Evolutionary conservation across 92 coral and sea anemone genomes (phyloP), one percentile per base, ranked within the genome.

Genomic region (Hydrozoanthus gracilis): DNA sequence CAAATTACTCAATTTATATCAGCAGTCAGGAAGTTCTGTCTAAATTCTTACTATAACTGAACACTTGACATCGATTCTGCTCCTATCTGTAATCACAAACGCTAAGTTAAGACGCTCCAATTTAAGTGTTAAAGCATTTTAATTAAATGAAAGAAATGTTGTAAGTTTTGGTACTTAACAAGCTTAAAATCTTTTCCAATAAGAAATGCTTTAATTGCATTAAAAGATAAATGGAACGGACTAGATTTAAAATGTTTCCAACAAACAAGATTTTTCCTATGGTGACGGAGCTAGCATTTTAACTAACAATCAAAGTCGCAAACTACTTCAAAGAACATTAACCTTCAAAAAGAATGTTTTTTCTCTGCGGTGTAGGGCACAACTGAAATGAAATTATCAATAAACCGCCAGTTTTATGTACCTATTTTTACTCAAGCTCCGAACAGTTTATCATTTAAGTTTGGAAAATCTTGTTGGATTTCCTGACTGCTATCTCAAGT

Each of bases 91-190:
- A 80, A 67, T 74, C 85, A 17, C 8, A 56, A 80, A 80, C 51
- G 66, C 85, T 35, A 76, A 27, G 39, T 76, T 50, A 46, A 80
- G 85, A 48, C 69, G 66, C 66, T 65, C 44, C 60, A 62, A 80
- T 62, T 80, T 80, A 80, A 68, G 51, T 12, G 58, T 60, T 14
- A 80, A 66, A 80, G 66, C 74, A 80, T 18, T 80, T 49, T 62
- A 80, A 80, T 80, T 80, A 80, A 64, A 58, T 65, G 54, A 49
- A 80, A 64, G 39, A 70, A 80, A 80, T 46, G 52, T 64, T 27
- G 73, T 46, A 65, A 80, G 51, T 65, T 8, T 80, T 67, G 58
- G 60, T 74, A 80, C 56, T 80, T 66, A 80, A 80, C 73, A 7
- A 16, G 17, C 46, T 66, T 50, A 18, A 80, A 80, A 80, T 67